Evolutionary conservation across 2,888 invertebrate genomes (phyloP), one percentile per base, ranked within the genome.

Genomic region (Idaea biselata): DNA sequence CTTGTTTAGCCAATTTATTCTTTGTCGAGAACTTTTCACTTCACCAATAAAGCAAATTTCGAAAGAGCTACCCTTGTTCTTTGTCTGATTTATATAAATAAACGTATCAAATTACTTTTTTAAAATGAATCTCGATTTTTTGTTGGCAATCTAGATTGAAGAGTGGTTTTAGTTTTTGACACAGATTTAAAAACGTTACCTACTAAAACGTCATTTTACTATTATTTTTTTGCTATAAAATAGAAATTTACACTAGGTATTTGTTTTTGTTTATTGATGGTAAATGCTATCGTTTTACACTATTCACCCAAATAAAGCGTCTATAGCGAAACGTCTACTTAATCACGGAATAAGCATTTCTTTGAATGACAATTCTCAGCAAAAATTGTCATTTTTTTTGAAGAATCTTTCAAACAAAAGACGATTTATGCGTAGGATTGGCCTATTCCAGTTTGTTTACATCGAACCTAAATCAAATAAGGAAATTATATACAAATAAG

Each of bases 1-100:
- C 56, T 56, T 18, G 14, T 17, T 25, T 25, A 56, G 18, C 56
- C 56, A 55, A 56, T 56, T 56, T 56, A 56, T 56, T 56, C 56
- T 56, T 56, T 56, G 56, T 56, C 18, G 55, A 55, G 55, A 55
- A 55, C 55, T 16, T 44, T 44, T 44, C 44, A 44, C 14, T 44
- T 44, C 44, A 44, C 14, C 44, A 44, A 11, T 44, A 44, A 44
- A 44, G 44, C 44, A 44, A 44, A 44, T 44, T 44, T 44, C 44
- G 44, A 32, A 8, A 11, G 11, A 44, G 44, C 11, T 44, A 44
- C 44, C 44, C 44, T 44, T 44, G 44, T 44, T 44, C 44, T 44
- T 44, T 44, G 44, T 44, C 44, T 44, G 8, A 44, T 44, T 44
- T 44, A 44, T 7, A 11, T 3, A 2, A 44, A 44, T 44, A 44